Evolutionary conservation across 2,113 vertebrate species (phyloP).

Genomic region (Galemys pyrenaicus): DNA sequence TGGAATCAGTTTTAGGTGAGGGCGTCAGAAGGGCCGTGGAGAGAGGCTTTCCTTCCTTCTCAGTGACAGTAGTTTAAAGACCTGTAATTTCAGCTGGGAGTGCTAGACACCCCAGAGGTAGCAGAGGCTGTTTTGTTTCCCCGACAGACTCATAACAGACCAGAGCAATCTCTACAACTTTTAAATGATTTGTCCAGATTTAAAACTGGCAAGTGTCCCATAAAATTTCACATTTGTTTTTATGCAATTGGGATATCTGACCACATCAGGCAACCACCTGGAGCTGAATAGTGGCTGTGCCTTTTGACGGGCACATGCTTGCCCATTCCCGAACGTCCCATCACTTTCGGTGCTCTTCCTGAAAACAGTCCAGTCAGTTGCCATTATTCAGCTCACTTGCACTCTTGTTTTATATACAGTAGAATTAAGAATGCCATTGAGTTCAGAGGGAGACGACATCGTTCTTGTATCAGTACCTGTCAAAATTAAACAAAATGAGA

Average conservation of each 20-base stretch:
- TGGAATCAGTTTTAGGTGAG: not conserved
- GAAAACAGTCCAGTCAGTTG: not conserved
- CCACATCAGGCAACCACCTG: not conserved
- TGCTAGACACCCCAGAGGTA: not conserved
- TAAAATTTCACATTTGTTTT: constrained; percentile 18
- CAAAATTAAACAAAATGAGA: not conserved
- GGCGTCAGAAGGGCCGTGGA: not conserved
- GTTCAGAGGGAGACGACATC: not conserved
- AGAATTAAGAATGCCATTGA: not conserved
- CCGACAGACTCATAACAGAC: not conserved
- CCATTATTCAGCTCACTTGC: not conserved
- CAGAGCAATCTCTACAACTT: not conserved
- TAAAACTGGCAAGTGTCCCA: not conserved
- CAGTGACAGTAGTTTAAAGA: not conserved
- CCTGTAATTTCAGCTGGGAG: not conserved
- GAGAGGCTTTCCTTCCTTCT: not conserved
- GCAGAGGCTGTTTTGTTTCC: not conserved
- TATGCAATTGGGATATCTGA: constrained; percentile 10
- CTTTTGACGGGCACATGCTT: not conserved
- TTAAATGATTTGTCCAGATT: not conserved
- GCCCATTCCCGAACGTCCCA: not conserved
- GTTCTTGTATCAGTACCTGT: not conserved
- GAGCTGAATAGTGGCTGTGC: not conserved
- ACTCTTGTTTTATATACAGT: not conserved
- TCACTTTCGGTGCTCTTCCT: not conserved